phyloP scores from a whole-genome alignment of 2,888 invertebrate species.

The Drosophila pseudotakahashii region DNA sequence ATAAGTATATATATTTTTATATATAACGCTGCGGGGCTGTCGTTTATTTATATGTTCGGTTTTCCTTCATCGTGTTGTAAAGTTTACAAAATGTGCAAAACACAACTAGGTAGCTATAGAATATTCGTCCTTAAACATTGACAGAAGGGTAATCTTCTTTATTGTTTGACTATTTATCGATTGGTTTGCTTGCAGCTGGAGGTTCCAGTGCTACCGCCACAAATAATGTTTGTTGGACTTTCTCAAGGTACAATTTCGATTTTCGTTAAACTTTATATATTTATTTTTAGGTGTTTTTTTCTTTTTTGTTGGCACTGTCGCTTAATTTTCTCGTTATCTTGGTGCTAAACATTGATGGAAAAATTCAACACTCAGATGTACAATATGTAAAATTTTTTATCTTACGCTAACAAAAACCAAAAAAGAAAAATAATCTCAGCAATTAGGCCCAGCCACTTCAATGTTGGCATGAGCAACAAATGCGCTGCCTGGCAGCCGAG shows the following conservation, averaged over 20 bases:
- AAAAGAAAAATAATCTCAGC: slow-evolving; percentile 18
- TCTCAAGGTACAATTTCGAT: slow-evolving; percentile 60
- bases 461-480: slow-evolving; percentile 38
- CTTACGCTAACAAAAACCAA: slow-evolving; percentile 51
- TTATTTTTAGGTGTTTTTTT: background rate
- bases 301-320: slow-evolving; percentile 29
- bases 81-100: slow-evolving; percentile 76
- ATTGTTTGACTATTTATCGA: slow-evolving; percentile 34
- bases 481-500: slow-evolving; percentile 53
- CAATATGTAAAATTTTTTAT: slow-evolving; percentile 61
- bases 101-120: slow-evolving; percentile 66
- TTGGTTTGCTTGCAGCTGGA: slow-evolving; percentile 23
- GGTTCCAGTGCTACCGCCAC: slow-evolving; percentile 13
- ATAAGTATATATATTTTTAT: slow-evolving; percentile 38
- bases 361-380: slow-evolving; percentile 72
- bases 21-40: slow-evolving; percentile 55
- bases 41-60: slow-evolving; percentile 27
- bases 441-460: slow-evolving; percentile 2
- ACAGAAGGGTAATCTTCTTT: slow-evolving; percentile 12
- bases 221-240: slow-evolving; percentile 41
- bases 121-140: slow-evolving; percentile 22
- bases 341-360: slow-evolving; percentile 65
- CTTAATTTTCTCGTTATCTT: slow-evolving; percentile 26
- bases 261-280: slow-evolving; percentile 9
- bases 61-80: slow-evolving; percentile 62